These are phyloP conservation scores for Eustalomyia histrio DNA, from an alignment of 2,888 invertebrate genomes.

Conservation along the genomic window DNA sequence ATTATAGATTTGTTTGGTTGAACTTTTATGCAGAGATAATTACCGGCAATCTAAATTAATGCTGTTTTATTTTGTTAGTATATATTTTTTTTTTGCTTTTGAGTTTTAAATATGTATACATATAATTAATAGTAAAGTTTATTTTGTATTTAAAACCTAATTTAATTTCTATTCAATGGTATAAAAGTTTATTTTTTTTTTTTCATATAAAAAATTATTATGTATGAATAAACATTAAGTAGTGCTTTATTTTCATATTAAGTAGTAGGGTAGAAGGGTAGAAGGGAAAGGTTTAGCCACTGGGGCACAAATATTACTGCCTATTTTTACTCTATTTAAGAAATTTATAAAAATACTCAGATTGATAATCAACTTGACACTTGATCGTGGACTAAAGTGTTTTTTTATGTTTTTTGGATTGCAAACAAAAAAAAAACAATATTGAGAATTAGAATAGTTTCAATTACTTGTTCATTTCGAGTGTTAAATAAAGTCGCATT, in stretches of 20 bases:
- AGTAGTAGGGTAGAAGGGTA: no score
- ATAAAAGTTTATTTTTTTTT: conserved; percentile 8
- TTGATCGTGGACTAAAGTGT: no score
- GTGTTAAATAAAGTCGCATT: no score
- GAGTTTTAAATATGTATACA: background rate
- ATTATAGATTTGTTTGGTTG: conserved; percentile 19
- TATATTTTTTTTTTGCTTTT: conserved; percentile 15
- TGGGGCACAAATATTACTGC: background rate
- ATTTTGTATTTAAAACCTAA: conserved; percentile 13
- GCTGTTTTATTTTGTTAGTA: conserved; percentile 40
- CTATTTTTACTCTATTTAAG: no score
- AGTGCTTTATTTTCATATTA: conserved; percentile 1
- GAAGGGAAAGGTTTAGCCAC: no score
- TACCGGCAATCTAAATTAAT: conserved; percentile 60
- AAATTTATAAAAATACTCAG: no score
- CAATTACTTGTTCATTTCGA: no score
- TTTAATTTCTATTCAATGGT: conserved; percentile 36
- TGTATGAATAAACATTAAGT: conserved; percentile 29
- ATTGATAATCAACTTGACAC: no score
- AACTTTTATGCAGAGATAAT: conserved; percentile 25
- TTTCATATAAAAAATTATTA: background rate
- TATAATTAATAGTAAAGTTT: conserved; percentile 1
- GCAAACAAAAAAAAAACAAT: no score
- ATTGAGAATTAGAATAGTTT: no score
- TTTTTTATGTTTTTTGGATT: no score